Evolutionary conservation across 2,888 invertebrate species (phyloP), one percentile per base, ranked within the genome.

Genomic region (Drosophila mayaguana): DNA sequence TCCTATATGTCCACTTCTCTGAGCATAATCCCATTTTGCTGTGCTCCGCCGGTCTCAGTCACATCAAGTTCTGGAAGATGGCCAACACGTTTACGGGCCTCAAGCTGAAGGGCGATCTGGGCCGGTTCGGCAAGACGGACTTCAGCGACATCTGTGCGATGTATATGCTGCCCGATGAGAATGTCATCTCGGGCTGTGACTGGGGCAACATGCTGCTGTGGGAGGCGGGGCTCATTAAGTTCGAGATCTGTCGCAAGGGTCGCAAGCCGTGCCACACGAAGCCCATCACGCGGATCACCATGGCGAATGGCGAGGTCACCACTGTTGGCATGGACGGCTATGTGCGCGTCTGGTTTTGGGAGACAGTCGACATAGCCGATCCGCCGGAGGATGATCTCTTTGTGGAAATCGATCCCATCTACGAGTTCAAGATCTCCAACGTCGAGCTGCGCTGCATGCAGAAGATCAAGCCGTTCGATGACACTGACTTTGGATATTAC

Each of bases 31-130:
- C 96, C 7, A 97, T 96, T 11, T 95, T 96, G 80, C 93, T 98
- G 42, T 96, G 96, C 4, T 96, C 97, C 4, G 95, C 96, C 83
- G 97, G 97, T 12, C 92, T 95, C 2, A 95, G 95, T 20, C 97
- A 97, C 87, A 96, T 97, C 34, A 97, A 97, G 92, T 97, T 97
- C 93, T 98, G 98, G 98, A 98, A 97, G 94, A 98, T 98, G 96
- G 96, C 96, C 0, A 92, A 94, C 75, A 98, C 98, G 0, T 98
- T 98, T 90, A 98, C 98, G 0, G 98, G 98, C 0, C 93, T 98
- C 0, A 98, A 98, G 92, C 93, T 98, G 9, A 96, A 97, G 92
- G 97, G 97, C 2, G 96, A 96, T 87, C 92, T 97, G n/a, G 98
- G 98, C 0, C 94, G 97, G 89, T 98, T 98, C 92, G 98, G 98